These are phyloP conservation scores for Alloscopus bannaensis DNA, from an alignment of 2,888 invertebrate species.

Conservation along the genomic window DNA sequence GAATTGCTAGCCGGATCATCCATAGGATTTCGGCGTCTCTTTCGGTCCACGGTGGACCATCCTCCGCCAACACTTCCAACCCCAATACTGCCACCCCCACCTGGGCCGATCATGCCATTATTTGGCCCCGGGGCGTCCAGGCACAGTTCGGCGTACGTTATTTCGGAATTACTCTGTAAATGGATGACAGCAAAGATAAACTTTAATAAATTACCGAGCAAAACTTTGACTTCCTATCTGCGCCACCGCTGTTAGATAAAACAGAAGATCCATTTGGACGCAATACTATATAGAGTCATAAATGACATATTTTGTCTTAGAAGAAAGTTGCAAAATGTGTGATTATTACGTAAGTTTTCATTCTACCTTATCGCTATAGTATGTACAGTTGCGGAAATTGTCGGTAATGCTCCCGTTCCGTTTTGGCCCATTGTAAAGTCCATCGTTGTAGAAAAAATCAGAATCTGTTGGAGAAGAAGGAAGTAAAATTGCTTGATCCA, in stretches of 20 bases:
- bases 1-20: conserved; percentile 79
- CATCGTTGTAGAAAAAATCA: conserved; percentile 72
- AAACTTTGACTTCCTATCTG: conserved; percentile 27
- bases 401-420: conserved; percentile 73
- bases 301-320: too few species aligned
- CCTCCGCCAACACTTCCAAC: conserved; percentile 62
- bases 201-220: conserved; percentile 51
- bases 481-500: neutral
- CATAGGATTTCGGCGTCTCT: conserved; percentile 78
- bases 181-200: conserved; percentile 45
- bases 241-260: too few species aligned
- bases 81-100: conserved; percentile 56
- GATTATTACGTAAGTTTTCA: neutral
- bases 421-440: conserved; percentile 73
- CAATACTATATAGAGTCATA: too few species aligned
- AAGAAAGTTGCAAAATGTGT: too few species aligned
- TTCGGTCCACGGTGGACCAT: conserved; percentile 74
- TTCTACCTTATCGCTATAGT: conserved; percentile 73
- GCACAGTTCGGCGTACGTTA: conserved; percentile 81
- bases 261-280: too few species aligned
- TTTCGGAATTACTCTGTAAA: conserved; percentile 77
- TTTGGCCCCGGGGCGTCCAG: conserved; percentile 77
- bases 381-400: conserved; percentile 73
- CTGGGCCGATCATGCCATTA: conserved; percentile 64
- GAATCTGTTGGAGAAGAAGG: conserved; percentile 62